Conservation (phyloP, 2,797 vertebrate species). For the Ptychobarbus kaznakovi region DNA sequence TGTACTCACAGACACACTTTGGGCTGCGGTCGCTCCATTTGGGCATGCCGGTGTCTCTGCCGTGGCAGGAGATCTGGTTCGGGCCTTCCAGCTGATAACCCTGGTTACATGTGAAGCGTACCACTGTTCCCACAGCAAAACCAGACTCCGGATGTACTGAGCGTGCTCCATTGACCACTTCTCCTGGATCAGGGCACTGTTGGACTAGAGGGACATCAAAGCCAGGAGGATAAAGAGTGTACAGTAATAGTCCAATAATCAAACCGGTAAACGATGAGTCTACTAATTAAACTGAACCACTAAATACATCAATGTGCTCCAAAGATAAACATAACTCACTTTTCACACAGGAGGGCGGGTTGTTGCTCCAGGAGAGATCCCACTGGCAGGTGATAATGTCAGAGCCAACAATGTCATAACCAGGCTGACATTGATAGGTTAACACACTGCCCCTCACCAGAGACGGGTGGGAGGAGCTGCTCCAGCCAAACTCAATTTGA, state of each 20-base stretch:
- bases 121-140: slow-evolving; percentile 88
- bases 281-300: not conserved
- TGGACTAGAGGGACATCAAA: slow-evolving; percentile 76
- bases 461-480: slow-evolving; percentile 88
- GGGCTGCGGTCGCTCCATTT: slow-evolving; percentile 95
- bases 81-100: slow-evolving; percentile 91
- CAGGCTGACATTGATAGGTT: slow-evolving; percentile 93
- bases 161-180: slow-evolving; percentile 89
- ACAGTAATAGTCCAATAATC: slow-evolving; percentile 21
- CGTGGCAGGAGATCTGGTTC: slow-evolving; percentile 88
- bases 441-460: slow-evolving; percentile 90
- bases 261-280: not conserved
- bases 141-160: slow-evolving; percentile 84
- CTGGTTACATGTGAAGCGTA: slow-evolving; percentile 91
- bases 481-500: slow-evolving; percentile 89
- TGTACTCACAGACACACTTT: slow-evolving; percentile 92
- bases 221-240: slow-evolving; percentile 23
- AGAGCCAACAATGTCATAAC: slow-evolving; percentile 90
- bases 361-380: slow-evolving; percentile 94
- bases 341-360: slow-evolving; percentile 89
- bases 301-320: not conserved
- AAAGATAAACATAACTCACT: slow-evolving; percentile 68
- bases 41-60: slow-evolving; percentile 88
- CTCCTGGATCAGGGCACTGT: slow-evolving; percentile 90
- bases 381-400: slow-evolving; percentile 96